Conservation (phyloP, 2,797 vertebrate species). For the Mus spretus region DNA sequence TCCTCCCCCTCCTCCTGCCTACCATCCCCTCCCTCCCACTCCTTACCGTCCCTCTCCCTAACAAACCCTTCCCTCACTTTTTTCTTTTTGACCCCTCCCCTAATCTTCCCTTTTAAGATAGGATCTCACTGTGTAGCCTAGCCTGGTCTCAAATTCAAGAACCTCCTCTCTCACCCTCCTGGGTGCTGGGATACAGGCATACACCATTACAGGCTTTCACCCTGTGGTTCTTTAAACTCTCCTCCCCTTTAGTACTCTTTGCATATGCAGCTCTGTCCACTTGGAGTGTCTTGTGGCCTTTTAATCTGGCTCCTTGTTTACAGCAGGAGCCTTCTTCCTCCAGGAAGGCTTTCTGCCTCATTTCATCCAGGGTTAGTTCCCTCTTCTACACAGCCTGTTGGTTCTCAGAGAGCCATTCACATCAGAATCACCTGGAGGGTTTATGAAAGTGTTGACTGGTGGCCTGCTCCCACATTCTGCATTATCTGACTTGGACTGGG, state of each 20-base stretch:
- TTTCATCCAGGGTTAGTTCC: not conserved
- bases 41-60: not conserved
- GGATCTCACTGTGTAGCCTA: not conserved
- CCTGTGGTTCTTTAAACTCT: not conserved
- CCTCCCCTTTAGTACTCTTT: too few relatives aligned
- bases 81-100: not conserved
- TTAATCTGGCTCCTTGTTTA: not conserved
- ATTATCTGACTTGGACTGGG: not conserved
- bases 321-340: constrained; percentile 2
- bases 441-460: not conserved
- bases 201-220: fast-evolving
- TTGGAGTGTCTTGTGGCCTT: not conserved
- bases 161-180: not conserved
- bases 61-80: not conserved
- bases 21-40: too few relatives aligned
- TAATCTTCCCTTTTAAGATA: too few relatives aligned
- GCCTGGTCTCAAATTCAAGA: not conserved
- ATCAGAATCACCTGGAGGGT: not conserved
- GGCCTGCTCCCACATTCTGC: not conserved
- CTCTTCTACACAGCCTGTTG: not conserved
- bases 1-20: too few relatives aligned
- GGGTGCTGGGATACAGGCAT: not conserved
- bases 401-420: not conserved
- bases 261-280: not conserved
- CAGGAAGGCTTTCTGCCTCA: not conserved